phyloP scores from a whole-genome alignment of 1,140 invertebrate genomes.

The Glossosoma conforme region DNA sequence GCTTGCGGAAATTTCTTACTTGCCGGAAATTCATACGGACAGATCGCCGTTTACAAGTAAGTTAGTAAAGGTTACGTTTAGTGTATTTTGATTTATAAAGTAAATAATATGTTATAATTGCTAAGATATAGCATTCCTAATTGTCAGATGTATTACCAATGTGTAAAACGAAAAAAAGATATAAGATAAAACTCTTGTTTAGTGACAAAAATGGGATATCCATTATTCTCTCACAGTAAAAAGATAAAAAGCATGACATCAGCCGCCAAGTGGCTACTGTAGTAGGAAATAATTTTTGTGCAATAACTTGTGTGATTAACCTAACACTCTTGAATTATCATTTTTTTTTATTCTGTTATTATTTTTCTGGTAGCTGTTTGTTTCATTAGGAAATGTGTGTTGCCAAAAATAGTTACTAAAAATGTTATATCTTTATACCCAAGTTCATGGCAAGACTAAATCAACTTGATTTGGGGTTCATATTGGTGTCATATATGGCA shows the following conservation, averaged over 20 bases:
- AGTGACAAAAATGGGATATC: not conserved
- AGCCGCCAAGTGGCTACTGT: too few relatives aligned
- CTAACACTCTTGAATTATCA: too few relatives aligned
- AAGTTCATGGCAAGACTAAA: too few relatives aligned
- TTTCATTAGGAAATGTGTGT: too few relatives aligned
- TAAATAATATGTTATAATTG: not conserved
- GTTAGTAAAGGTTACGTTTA: not conserved
- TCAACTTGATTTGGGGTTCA: too few relatives aligned
- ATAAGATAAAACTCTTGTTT: not conserved
- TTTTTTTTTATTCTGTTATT: too few relatives aligned
- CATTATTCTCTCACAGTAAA: not conserved
- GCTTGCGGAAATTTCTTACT: conserved; percentile 76
- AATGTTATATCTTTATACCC: too few relatives aligned
- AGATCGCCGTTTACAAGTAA: conserved; percentile 80
- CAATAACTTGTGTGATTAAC: too few relatives aligned
- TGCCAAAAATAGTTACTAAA: too few relatives aligned
- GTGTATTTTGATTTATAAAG: not conserved
- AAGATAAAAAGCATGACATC: not conserved
- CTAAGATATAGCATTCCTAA: not conserved
- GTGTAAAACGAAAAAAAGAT: not conserved
- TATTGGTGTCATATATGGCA: too few relatives aligned
- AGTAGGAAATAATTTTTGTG: too few relatives aligned
- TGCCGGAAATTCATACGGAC: conserved; percentile 78
- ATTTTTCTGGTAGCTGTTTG: too few relatives aligned
- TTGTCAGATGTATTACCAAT: conserved; percentile 2